A percentile compares a stretch with the other conserved stretches of the same genome.
Evolutionary conservation across 2,113 vertebrate genomes (phyloP).

Genomic region (Tenrec ecaudatus): DNA sequence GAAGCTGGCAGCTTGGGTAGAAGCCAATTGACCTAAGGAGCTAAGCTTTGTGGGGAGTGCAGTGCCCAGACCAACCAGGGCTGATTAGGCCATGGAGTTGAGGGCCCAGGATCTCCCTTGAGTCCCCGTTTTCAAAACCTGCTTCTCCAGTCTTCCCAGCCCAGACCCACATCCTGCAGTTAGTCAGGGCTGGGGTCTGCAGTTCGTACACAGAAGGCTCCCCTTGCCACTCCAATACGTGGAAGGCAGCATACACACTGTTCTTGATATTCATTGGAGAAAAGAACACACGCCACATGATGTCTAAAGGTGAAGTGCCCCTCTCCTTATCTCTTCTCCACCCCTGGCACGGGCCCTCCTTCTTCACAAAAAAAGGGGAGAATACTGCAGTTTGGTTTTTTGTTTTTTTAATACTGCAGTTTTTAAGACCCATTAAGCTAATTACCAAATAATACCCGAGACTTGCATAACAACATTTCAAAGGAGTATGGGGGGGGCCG

Average conservation of each 20-base stretch:
- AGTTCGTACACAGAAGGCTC: background rate
- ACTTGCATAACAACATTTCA: background rate
- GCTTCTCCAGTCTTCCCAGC: background rate
- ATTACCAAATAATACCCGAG: background rate
- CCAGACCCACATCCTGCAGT: background rate
- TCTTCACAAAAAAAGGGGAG: background rate
- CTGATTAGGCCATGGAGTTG: background rate
- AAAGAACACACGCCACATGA: background rate
- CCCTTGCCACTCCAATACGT: background rate
- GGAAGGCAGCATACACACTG: background rate
- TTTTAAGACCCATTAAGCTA: conserved; percentile 37
- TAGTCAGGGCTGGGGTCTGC: background rate
- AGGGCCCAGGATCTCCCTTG: background rate
- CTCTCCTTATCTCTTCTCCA: background rate
- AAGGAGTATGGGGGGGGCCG: background rate
- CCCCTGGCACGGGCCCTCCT: background rate
- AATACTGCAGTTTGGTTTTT: background rate
- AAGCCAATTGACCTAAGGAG: background rate
- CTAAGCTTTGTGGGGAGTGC: background rate
- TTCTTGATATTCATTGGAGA: conserved; percentile 29
- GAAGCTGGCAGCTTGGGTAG: background rate
- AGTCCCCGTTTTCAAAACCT: background rate
- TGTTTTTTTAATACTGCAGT: background rate
- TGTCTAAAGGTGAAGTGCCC: background rate
- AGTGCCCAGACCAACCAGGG: background rate